Conservation (phyloP, 1,140 invertebrate genomes). For the Halotydeus destructor region DNA sequence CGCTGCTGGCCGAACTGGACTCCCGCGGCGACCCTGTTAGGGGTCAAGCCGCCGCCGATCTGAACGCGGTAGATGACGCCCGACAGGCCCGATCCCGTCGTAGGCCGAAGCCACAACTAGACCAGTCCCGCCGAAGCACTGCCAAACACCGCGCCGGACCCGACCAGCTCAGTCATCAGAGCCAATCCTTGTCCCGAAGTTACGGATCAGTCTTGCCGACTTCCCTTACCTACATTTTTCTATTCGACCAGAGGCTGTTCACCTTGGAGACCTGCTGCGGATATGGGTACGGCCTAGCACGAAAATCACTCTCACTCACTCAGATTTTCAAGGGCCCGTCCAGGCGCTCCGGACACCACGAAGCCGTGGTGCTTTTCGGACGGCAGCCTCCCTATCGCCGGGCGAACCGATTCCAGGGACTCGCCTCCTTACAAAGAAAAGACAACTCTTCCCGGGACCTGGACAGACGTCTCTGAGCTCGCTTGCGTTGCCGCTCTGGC, state of each 20-base stretch:
- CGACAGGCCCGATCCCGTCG: too few species aligned
- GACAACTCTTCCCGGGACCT: slow-evolving; percentile 14
- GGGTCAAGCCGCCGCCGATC: background rate
- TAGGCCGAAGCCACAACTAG: background rate
- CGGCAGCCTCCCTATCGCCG: slow-evolving; percentile 24
- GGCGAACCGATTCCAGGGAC: slow-evolving; percentile 16
- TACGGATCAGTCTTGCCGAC: slow-evolving; percentile 30
- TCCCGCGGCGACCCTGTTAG: slow-evolving; percentile 2
- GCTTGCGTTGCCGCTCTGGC: slow-evolving; percentile 14
- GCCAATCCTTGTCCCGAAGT: slow-evolving; percentile 35
- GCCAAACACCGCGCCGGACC: slow-evolving; percentile 26
- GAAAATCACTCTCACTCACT: slow-evolving; percentile 18
- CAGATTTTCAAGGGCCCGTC: slow-evolving; percentile 27
- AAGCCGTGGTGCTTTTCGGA: slow-evolving; percentile 26
- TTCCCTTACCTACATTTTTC: slow-evolving; percentile 30
- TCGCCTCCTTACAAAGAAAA: slow-evolving; percentile 11
- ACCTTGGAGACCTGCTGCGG: slow-evolving; percentile 29
- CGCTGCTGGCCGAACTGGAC: background rate
- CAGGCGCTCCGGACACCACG: slow-evolving; percentile 24
- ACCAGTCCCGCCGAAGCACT: background rate
- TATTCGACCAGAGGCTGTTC: slow-evolving; percentile 27
- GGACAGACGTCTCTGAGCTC: slow-evolving; percentile 3
- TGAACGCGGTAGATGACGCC: background rate
- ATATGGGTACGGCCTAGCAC: slow-evolving; percentile 22
- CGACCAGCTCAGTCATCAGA: slow-evolving; percentile 45